phyloP scores from a whole-genome alignment of 2,888 invertebrate species.

The Brachyopa scutellaris region DNA sequence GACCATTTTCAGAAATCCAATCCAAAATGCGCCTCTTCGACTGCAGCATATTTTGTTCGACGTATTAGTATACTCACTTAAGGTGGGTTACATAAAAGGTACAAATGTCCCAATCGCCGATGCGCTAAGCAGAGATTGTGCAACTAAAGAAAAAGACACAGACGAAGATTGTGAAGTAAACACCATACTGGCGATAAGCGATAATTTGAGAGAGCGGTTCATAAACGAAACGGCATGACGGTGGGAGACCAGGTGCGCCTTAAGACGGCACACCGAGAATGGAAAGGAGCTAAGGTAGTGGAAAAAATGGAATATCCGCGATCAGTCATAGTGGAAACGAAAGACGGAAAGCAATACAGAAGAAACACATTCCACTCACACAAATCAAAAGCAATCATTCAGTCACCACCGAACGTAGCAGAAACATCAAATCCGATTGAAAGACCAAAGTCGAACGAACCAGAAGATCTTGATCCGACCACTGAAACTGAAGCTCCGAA shows the following conservation, averaged over 20 bases:
- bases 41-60: not conserved
- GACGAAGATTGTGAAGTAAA: too few relatives aligned
- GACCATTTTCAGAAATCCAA: not conserved
- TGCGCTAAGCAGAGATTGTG: slow-evolving; percentile 64
- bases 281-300: slow-evolving; percentile 32
- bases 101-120: slow-evolving; percentile 74
- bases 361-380: slow-evolving; percentile 27
- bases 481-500: too few relatives aligned
- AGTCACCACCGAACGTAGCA: not conserved
- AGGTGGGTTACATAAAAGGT: slow-evolving; percentile 74
- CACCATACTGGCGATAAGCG: not conserved
- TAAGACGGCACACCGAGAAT: slow-evolving; percentile 29
- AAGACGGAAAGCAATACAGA: slow-evolving; percentile 33
- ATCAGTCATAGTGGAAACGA: slow-evolving; percentile 45
- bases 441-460: not conserved
- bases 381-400: not conserved
- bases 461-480: too few relatives aligned
- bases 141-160: not conserved
- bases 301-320: slow-evolving; percentile 31
- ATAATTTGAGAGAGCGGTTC: not conserved
- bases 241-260: slow-evolving; percentile 37
- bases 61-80: slow-evolving; percentile 68
- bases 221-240: too few relatives aligned
- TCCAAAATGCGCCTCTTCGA: slow-evolving; percentile 23
- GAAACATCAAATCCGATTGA: not conserved